Base-by-base conservation (phyloP, 2,113 vertebrate species). In the Neodontobutis hainanensis region DNA sequence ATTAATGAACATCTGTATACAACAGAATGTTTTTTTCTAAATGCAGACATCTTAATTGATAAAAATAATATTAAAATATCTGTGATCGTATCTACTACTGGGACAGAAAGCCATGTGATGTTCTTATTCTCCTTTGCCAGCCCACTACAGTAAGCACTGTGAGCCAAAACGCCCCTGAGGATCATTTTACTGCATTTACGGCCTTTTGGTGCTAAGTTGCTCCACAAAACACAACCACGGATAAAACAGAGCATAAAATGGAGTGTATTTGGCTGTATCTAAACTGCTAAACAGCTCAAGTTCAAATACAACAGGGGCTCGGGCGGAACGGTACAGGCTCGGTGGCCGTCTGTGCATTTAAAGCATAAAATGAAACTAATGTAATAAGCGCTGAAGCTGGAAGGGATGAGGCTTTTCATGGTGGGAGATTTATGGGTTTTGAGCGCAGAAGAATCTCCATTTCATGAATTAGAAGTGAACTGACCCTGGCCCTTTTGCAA, bases 351-450 rank as follows among this genome's bases (percentile, higher is more conserved):
- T 52, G 10, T 32, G 80, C 78, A 67, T 77, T 72, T 77, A 73
- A 82, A 81, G 72, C 80, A 75, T 74, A 85, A 88, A 88, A 85
- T 70, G 80, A 87, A 88, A 75, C 77, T 88, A 88, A 88, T 85
- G 83, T 83, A 86, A 88, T 88, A 88, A 86, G 48, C 44, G 1
- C 70, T 27, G 19, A 27, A 27, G 14, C 68, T 47, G 19, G 70
- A 58, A 75, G 75, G 71, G 86, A 76, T n/a, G 70, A 70, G 72
- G 51, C 85, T 80, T 80, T 88, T 85, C 77, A 80, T 50, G 66
- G 81, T 0, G 44, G 52, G 40, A 82, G 88, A 87, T 88, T 87
- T 87, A 86, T 82, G 59, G 77, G 50, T 66, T 53, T 19, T 16
- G 64, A 64, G 74, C n/a, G 53, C 78, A 16, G 60, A 72, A 87